Conservation (phyloP, 2,888 invertebrate genomes). For the Sinotaia quadrata region DNA sequence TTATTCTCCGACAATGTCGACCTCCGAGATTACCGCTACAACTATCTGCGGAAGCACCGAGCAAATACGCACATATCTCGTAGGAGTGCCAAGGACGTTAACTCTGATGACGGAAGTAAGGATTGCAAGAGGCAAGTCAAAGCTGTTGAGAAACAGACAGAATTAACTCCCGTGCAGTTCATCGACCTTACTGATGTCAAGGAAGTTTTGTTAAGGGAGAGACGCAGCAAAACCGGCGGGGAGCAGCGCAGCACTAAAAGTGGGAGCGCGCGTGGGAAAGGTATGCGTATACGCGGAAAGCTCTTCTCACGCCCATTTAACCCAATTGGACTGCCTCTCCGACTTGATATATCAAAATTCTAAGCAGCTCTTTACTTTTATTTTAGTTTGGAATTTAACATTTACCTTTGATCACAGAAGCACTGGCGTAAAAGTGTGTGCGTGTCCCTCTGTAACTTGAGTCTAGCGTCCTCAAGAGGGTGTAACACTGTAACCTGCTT, state of each 20-base stretch:
- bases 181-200: conserved; percentile 23
- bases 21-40: conserved; percentile 4
- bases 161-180: conserved; percentile 16
- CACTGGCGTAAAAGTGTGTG: too few relatives aligned
- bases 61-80: background rate
- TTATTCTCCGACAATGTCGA: conserved; percentile 12
- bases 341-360: background rate
- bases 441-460: too few relatives aligned
- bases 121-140: background rate
- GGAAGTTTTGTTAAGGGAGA: background rate
- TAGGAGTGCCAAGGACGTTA: background rate
- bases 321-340: background rate
- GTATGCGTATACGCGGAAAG: background rate
- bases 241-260: background rate
- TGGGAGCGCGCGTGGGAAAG: background rate
- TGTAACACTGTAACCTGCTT: too few relatives aligned
- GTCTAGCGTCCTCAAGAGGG: too few relatives aligned
- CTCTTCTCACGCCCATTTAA: background rate
- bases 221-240: background rate
- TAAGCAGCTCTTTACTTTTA: too few relatives aligned
- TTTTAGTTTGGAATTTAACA: too few relatives aligned
- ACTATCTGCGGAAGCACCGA: background rate
- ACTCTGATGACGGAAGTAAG: background rate
- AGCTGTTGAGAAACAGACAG: background rate
- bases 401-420: too few relatives aligned